Conservation (phyloP, 2,113 vertebrate species). For the Grus americana region DNA sequence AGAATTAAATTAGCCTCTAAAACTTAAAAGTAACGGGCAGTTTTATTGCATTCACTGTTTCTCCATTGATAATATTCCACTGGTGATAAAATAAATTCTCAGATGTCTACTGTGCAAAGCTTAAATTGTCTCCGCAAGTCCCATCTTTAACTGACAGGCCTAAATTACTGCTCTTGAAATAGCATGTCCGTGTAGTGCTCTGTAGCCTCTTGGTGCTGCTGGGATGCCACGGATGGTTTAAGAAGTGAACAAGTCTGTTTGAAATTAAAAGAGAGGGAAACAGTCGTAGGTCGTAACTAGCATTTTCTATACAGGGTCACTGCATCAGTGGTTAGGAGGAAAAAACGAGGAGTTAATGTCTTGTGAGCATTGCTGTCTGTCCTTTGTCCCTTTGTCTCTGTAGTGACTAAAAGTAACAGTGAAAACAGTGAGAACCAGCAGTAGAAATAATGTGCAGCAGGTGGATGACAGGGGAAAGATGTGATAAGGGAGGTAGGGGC, state of each 20-base stretch:
- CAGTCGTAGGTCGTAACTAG: rapidly evolving
- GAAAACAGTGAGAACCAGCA: neutral
- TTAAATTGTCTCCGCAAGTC: neutral
- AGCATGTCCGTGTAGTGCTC: neutral
- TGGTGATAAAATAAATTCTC: neutral
- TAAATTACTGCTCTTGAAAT: neutral
- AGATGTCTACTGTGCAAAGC: neutral
- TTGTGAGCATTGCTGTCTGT: neutral
- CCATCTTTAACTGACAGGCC: neutral
- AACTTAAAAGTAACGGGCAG: neutral
- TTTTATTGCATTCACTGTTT: neutral
- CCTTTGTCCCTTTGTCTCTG: neutral
- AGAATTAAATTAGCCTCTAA: slow-evolving; percentile 14
- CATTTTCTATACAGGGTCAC: neutral
- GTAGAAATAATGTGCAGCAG: neutral
- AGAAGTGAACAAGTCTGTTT: neutral
- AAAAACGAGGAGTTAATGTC: neutral
- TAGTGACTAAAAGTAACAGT: neutral
- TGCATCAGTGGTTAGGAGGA: neutral
- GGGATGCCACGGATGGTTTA: neutral
- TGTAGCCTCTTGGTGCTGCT: neutral
- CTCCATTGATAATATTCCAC: neutral
- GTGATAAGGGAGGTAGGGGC: neutral
- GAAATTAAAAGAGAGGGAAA: neutral
- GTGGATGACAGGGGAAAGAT: neutral